Conservation (phyloP, 1,140 invertebrate genomes). For the Penaeus chinensis region DNA sequence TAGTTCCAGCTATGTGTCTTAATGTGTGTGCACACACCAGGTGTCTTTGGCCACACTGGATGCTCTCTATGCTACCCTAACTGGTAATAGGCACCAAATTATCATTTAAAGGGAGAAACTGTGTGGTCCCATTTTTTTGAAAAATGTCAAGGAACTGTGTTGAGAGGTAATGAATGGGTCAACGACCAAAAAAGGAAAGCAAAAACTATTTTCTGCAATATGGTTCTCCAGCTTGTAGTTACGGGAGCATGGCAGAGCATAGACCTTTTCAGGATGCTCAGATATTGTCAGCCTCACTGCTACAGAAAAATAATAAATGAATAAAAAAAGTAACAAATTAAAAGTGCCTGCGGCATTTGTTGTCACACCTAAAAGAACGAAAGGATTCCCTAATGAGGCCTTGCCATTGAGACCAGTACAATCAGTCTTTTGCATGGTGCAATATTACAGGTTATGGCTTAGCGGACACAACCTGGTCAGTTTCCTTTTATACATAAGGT, state of each 20-base stretch:
- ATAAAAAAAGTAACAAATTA: conserved; percentile 23
- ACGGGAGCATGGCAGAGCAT: conserved; percentile 16
- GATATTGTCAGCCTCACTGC: conserved; percentile 40
- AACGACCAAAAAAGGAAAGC: too few species aligned
- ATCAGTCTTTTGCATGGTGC: too few species aligned
- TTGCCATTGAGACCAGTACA: background rate
- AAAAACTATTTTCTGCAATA: too few species aligned
- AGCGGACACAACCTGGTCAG: too few species aligned
- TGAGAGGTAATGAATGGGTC: too few species aligned
- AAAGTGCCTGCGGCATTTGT: conserved; percentile 55
- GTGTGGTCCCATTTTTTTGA: too few species aligned
- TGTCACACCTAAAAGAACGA: conserved; percentile 16
- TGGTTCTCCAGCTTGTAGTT: conserved; percentile 14
- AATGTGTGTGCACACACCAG: conserved; percentile 34
- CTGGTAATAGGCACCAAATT: conserved; percentile 5
- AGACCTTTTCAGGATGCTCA: conserved; percentile 16
- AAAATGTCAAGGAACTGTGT: too few species aligned
- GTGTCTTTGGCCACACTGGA: background rate
- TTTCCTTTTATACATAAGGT: too few species aligned
- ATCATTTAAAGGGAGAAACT: background rate
- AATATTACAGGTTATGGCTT: too few species aligned
- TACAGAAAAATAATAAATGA: conserved; percentile 15
- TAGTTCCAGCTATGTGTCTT: conserved; percentile 58
- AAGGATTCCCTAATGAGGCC: background rate
- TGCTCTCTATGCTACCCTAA: background rate